Percentiles rank a stretch among this genome's conserved stretches.
Evolutionary conservation across 2,888 invertebrate species (phyloP).

Genomic region (Eupeodes latifasciatus): DNA sequence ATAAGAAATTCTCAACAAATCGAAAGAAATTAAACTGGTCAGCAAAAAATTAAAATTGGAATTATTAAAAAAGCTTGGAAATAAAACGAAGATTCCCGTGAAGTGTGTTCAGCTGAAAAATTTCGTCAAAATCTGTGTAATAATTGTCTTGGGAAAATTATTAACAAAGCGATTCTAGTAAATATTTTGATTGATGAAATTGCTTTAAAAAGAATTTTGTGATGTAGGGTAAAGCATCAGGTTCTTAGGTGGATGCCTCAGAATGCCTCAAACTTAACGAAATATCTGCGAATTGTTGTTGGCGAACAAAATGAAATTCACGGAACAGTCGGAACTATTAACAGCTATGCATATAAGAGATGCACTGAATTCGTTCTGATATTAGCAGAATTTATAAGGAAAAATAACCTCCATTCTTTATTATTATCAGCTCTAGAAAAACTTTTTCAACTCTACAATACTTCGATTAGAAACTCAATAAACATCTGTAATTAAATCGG

Average conservation of each 20-base stretch:
- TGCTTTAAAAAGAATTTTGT: too few species aligned
- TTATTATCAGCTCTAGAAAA: background rate
- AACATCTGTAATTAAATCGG: background rate
- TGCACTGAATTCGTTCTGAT: too few species aligned
- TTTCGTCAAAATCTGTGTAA: background rate
- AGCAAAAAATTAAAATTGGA: background rate
- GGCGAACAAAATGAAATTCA: too few species aligned
- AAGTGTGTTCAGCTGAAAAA: background rate
- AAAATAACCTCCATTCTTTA: too few species aligned
- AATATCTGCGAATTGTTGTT: too few species aligned
- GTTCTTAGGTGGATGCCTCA: too few species aligned
- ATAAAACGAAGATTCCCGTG: background rate
- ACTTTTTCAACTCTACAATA: slow-evolving; percentile 16
- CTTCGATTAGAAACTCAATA: background rate
- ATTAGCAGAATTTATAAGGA: too few species aligned
- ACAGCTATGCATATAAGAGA: too few species aligned
- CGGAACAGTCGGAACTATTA: too few species aligned
- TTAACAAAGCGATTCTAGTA: background rate
- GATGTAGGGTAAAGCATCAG: too few species aligned
- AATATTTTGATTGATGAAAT: too few species aligned
- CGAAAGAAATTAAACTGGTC: background rate
- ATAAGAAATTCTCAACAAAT: background rate
- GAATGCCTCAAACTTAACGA: too few species aligned
- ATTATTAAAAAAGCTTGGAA: background rate
- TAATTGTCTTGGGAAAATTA: background rate